Conservation (phyloP, 2,113 vertebrate species). For the Myotis davidii region DNA sequence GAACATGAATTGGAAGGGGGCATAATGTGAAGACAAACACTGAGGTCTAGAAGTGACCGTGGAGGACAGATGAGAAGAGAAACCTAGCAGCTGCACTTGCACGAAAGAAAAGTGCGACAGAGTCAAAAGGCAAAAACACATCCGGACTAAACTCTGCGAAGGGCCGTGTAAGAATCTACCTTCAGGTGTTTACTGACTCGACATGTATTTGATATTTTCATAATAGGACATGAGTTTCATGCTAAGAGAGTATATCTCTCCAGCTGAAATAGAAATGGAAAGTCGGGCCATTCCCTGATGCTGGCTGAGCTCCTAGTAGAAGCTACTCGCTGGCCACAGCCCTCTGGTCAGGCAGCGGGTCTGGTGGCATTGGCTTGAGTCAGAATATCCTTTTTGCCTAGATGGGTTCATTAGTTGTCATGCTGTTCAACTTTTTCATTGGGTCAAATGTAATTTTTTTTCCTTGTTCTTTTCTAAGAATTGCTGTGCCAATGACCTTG, state of each 20-base stretch:
- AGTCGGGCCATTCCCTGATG: neutral
- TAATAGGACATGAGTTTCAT: neutral
- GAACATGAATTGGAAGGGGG: neutral
- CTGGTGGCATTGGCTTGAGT: neutral
- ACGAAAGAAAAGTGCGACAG: neutral
- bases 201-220: neutral
- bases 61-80: neutral
- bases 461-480: conserved; percentile 7
- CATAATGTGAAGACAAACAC: neutral
- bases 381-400: neutral
- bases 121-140: neutral
- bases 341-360: neutral
- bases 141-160: neutral
- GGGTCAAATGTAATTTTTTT: neutral
- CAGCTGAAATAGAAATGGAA: neutral
- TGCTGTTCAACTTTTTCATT: neutral
- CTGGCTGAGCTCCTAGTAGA: neutral
- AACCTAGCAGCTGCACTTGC: neutral
- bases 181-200: neutral
- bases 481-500: neutral
- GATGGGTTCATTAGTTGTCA: neutral
- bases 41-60: neutral
- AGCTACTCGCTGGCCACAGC: neutral
- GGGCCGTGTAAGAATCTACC: neutral
- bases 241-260: neutral